Conservation (phyloP, 2,113 vertebrate genomes). For the Scopus umbretta region DNA sequence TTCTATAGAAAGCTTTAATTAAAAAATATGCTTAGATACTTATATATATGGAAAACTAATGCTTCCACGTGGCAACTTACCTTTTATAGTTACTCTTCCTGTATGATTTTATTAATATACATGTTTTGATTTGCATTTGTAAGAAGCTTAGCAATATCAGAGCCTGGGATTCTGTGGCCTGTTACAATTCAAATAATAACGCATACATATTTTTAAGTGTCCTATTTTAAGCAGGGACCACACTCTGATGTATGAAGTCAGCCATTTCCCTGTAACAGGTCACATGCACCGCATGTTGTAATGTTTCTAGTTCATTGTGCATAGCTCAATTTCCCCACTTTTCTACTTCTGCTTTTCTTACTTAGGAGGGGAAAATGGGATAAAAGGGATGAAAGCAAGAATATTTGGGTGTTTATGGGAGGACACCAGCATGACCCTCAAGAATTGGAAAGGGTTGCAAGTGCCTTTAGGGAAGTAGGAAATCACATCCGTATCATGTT, state of each 20-base stretch:
- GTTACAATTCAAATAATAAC: background rate
- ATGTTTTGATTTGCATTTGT: background rate
- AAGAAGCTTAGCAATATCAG: background rate
- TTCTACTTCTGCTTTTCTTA: background rate
- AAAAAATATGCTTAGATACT: background rate
- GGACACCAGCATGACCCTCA: background rate
- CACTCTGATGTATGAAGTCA: background rate
- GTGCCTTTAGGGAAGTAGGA: background rate
- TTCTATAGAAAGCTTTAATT: constrained; percentile 19
- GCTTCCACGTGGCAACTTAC: background rate
- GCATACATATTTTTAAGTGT: background rate
- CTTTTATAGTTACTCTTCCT: background rate
- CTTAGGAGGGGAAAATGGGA: background rate
- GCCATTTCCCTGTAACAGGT: background rate
- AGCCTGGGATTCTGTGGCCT: background rate
- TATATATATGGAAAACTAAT: background rate
- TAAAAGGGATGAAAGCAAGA: background rate
- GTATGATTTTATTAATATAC: background rate
- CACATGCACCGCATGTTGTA: background rate
- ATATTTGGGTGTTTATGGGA: background rate
- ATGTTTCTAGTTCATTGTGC: background rate
- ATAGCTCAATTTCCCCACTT: background rate
- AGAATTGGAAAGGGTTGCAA: background rate
- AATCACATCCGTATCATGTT: background rate
- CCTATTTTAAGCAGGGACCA: background rate